These are phyloP conservation scores for Gasteruption jaculator DNA, from an alignment of 2,888 invertebrate genomes.

Conservation along the genomic window DNA sequence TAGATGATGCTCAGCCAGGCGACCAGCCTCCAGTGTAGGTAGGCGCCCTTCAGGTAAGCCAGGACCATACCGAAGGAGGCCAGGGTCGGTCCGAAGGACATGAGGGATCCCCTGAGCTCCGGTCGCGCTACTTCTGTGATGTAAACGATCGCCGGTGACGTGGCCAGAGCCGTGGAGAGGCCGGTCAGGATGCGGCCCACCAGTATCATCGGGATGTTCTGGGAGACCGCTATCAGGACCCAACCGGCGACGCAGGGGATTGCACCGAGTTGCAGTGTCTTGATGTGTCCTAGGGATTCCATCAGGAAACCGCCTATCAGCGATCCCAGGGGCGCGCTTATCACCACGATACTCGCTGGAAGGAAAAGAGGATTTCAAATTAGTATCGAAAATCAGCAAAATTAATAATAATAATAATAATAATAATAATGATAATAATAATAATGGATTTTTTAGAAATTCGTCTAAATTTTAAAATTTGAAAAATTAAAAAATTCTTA, in stretches of 20 bases:
- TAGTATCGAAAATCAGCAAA: constrained; percentile 11
- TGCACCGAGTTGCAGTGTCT: constrained; percentile 56
- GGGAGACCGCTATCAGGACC: constrained; percentile 56
- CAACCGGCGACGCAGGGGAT: constrained; percentile 58
- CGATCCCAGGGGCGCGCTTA: constrained; percentile 57
- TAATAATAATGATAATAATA: too few relatives aligned
- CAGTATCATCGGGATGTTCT: constrained; percentile 54
- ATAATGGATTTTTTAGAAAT: too few relatives aligned
- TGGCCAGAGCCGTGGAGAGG: constrained; percentile 57
- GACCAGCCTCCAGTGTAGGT: constrained; percentile 56
- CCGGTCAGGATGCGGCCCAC: constrained; percentile 57
- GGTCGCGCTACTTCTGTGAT: constrained; percentile 60
- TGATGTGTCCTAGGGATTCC: constrained; percentile 57
- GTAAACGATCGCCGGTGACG: constrained; percentile 61
- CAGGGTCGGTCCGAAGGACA: constrained; percentile 58
- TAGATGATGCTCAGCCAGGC: constrained; percentile 57
- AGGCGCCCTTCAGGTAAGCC: constrained; percentile 56
- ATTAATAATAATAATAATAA: constrained; percentile 1
- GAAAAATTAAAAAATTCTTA: too few relatives aligned
- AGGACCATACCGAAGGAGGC: constrained; percentile 61
- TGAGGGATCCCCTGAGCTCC: constrained; percentile 59
- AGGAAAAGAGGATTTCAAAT: too few relatives aligned
- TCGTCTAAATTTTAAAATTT: too few relatives aligned
- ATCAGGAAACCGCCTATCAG: constrained; percentile 56
- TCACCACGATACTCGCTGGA: constrained; percentile 57